Evolutionary conservation across 2,888 invertebrate genomes (phyloP).

Genomic region (Magallana nippona): DNA sequence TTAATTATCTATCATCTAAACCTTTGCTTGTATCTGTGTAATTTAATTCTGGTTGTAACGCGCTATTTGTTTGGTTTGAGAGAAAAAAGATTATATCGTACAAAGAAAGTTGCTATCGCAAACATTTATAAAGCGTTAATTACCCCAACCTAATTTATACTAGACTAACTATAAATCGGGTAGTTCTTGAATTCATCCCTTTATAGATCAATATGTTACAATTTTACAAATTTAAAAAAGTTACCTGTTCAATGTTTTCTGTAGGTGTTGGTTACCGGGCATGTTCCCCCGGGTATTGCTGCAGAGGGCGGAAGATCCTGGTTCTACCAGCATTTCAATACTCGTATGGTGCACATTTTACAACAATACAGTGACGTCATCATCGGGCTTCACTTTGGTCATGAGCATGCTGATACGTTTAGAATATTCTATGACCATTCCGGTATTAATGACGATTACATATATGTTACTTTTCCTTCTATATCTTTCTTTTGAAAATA

Average conservation of each 20-base stretch:
- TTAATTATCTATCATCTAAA: too few species aligned
- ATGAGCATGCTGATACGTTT: constrained; percentile 76
- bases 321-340: constrained; percentile 78
- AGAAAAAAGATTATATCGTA: too few species aligned
- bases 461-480: background rate
- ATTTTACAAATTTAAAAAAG: too few species aligned
- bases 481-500: background rate
- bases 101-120: too few species aligned
- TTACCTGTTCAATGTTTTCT: background rate
- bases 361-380: constrained; percentile 76
- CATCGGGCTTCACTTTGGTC: constrained; percentile 75
- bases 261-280: constrained; percentile 64
- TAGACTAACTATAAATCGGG: too few species aligned
- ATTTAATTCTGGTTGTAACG: too few species aligned
- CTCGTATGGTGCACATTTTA: constrained; percentile 72
- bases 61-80: too few species aligned
- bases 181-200: too few species aligned
- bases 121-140: too few species aligned
- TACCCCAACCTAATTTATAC: too few species aligned
- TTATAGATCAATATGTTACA: too few species aligned
- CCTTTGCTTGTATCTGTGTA: too few species aligned
- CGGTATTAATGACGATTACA: constrained; percentile 46
- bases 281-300: constrained; percentile 62
- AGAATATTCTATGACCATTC: constrained; percentile 63
- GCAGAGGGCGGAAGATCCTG: constrained; percentile 63